Conservation (phyloP, 2,888 invertebrate species). For the Aplocera efformata region DNA sequence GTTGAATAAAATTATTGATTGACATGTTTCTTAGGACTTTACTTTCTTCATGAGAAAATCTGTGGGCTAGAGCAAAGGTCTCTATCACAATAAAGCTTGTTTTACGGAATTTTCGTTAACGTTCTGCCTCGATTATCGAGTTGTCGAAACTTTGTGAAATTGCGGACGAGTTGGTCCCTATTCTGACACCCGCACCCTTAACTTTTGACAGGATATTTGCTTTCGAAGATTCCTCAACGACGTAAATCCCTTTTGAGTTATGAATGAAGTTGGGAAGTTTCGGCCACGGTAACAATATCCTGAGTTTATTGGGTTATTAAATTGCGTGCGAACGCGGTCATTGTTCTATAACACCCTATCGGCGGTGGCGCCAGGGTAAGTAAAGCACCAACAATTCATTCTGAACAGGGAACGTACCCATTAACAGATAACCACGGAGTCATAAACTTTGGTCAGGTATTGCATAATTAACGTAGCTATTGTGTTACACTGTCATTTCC, state of each 20-base stretch:
- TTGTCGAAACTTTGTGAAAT: constrained; percentile 7
- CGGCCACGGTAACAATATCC: constrained; percentile 38
- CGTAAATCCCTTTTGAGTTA: constrained; percentile 41
- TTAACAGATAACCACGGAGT: constrained; percentile 26
- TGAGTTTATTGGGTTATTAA: constrained; percentile 50
- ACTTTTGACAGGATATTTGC: constrained; percentile 42
- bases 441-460: constrained; percentile 22
- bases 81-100: too few relatives aligned
- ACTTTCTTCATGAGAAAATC: constrained; percentile 14
- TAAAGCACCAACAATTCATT: too few relatives aligned
- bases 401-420: constrained; percentile 16
- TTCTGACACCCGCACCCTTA: constrained; percentile 16
- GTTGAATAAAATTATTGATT: constrained; percentile 23
- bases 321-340: constrained; percentile 44
- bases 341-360: constrained; percentile 39
- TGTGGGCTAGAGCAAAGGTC: neutral
- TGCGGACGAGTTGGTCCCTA: constrained; percentile 5
- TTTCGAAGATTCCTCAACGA: constrained; percentile 36
- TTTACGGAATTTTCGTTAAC: too few relatives aligned
- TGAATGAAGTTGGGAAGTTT: constrained; percentile 44
- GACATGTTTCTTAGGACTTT: too few relatives aligned
- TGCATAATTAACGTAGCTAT: constrained; percentile 6
- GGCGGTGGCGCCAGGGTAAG: constrained; percentile 45
- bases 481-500: constrained; percentile 12
- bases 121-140: too few relatives aligned